A percentile compares a stretch with the other conserved stretches of the same genome.
These are phyloP conservation scores for Melanostoma scalare DNA, from an alignment of 2,888 invertebrate genomes.

Conservation along the genomic window DNA sequence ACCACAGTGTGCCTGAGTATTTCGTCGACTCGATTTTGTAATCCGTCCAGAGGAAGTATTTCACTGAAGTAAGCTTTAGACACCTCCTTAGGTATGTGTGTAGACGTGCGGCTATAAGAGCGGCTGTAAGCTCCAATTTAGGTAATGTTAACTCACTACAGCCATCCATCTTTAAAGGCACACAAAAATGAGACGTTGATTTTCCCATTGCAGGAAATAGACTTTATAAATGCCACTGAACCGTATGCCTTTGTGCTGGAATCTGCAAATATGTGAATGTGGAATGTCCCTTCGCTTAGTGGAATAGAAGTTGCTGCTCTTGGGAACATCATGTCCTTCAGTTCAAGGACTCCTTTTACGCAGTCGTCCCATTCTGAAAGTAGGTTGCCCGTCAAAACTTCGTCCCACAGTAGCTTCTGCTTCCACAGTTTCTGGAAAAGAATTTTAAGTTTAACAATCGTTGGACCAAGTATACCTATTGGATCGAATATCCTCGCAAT, in stretches of 20 bases:
- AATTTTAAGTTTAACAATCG: conserved; percentile 22
- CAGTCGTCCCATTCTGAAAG: conserved; percentile 27
- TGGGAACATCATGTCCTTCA: conserved; percentile 25
- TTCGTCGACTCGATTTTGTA: conserved; percentile 24
- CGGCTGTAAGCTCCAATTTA: background rate
- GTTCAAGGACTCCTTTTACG: conserved; percentile 11
- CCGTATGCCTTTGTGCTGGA: conserved; percentile 11
- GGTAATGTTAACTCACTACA: conserved; percentile 12
- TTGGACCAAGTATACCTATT: conserved; percentile 30
- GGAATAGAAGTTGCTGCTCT: background rate
- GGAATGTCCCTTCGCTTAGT: background rate
- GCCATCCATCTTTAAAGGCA: conserved; percentile 5
- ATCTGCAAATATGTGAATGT: conserved; percentile 24
- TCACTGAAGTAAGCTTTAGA: background rate
- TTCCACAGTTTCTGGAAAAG: conserved; percentile 25
- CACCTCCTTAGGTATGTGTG: background rate
- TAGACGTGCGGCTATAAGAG: conserved; percentile 17
- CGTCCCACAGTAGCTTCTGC: conserved; percentile 21
- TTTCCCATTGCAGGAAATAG: background rate
- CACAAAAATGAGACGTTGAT: conserved; percentile 2
- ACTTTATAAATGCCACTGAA: conserved; percentile 9
- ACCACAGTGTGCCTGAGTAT: background rate
- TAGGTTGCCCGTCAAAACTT: background rate
- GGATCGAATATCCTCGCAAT: conserved; percentile 32
- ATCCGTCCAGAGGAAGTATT: conserved; percentile 10